These are phyloP conservation scores for Ceraclea dissimilis DNA, from an alignment of 2,888 invertebrate species.

Conservation along the genomic window DNA sequence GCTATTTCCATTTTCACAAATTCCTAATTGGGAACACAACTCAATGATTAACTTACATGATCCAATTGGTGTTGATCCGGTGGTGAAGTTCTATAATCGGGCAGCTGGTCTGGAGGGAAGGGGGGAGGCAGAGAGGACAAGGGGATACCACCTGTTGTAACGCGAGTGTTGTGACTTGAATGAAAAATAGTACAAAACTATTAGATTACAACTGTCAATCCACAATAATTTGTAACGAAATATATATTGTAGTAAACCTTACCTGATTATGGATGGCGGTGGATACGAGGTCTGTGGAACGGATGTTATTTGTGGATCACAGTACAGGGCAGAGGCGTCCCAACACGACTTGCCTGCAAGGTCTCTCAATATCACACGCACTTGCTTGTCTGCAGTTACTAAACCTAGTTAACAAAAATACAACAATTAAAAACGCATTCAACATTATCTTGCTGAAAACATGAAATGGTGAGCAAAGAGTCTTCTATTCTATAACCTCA, in stretches of 20 bases:
- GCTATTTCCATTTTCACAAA: too few relatives aligned
- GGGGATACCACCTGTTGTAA: conserved; percentile 39
- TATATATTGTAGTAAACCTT: neutral
- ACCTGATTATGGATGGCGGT: conserved; percentile 28
- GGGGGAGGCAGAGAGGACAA: conserved; percentile 54
- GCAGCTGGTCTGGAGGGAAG: conserved; percentile 64
- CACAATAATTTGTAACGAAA: neutral
- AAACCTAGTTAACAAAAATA: conserved; percentile 49
- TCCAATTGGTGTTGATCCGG: conserved; percentile 88
- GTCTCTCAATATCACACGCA: conserved; percentile 81
- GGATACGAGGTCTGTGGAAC: conserved; percentile 33
- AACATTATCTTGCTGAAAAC: neutral
- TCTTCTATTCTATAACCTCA: too few relatives aligned
- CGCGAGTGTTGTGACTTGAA: conserved; percentile 10
- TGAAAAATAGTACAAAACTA: neutral
- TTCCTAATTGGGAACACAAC: too few relatives aligned
- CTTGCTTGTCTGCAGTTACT: conserved; percentile 73
- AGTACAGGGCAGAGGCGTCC: conserved; percentile 89
- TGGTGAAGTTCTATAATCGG: conserved; percentile 72
- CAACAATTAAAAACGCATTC: neutral
- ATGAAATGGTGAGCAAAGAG: too few relatives aligned
- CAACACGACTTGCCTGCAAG: conserved; percentile 92
- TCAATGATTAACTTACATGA: conserved; percentile 56
- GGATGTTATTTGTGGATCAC: conserved; percentile 52
- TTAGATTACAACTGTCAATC: neutral